Evolutionary conservation across 2,888 invertebrate species (phyloP).

Genomic region (Galerucella calmariensis): DNA sequence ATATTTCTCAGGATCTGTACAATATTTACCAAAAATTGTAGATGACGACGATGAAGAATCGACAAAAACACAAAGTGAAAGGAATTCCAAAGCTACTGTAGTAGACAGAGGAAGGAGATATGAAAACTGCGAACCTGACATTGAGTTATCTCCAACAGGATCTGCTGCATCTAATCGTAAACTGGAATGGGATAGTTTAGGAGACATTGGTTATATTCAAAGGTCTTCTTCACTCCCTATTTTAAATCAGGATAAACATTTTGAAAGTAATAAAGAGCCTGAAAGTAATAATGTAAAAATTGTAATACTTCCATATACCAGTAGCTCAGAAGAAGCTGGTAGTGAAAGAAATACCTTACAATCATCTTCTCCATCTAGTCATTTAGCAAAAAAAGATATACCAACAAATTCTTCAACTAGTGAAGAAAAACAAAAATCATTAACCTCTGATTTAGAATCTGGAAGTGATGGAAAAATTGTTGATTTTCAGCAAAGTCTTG

Average conservation of each 20-base stretch:
- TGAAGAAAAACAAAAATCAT: constrained; percentile 18
- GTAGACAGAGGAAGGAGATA: background rate
- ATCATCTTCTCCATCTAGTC: constrained; percentile 31
- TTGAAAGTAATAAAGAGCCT: constrained; percentile 9
- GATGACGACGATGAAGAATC: constrained; percentile 41
- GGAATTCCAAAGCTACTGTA: constrained; percentile 11
- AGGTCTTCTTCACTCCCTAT: constrained; percentile 60
- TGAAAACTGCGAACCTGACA: constrained; percentile 35
- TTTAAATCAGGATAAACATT: constrained; percentile 31
- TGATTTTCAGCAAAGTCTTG: constrained; percentile 45
- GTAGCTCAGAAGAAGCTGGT: constrained; percentile 37
- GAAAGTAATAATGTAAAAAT: constrained; percentile 35
- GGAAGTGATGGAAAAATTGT: constrained; percentile 36
- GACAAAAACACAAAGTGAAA: background rate
- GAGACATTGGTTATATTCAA: constrained; percentile 81
- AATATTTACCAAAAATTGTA: constrained; percentile 50
- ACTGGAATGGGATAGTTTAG: constrained; percentile 89
- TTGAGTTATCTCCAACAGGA: constrained; percentile 75
- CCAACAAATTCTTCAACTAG: constrained; percentile 19
- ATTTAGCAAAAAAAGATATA: constrained; percentile 24
- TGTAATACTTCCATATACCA: constrained; percentile 38
- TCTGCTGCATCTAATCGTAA: constrained; percentile 79
- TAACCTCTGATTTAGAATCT: constrained; percentile 34
- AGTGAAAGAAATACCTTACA: constrained; percentile 13
- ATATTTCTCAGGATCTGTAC: constrained; percentile 69